Evolutionary conservation across 64 coral and sea anemone genomes (phyloP), one percentile per base, ranked within the genome.

Genomic region (Actinia tenebrosa): DNA sequence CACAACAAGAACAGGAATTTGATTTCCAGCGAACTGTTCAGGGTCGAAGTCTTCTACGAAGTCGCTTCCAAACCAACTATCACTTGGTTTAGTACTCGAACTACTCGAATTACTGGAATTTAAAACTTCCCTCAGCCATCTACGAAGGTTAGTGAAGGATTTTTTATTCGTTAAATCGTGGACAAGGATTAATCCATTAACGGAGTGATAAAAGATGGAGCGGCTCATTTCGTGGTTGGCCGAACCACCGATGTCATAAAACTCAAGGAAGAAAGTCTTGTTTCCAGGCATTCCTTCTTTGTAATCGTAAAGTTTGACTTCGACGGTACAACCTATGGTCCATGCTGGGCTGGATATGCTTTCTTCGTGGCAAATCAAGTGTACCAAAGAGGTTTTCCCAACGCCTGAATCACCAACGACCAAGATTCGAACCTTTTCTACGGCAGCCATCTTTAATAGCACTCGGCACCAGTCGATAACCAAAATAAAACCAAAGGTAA

Each of bases 371-470:
- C 93, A 99, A 66, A 99, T 91, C 55, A 95, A 86, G 83, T 99
- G 93, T 44, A 99, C 97, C 25, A 99, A 61, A 83, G 97, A 99
- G 7, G 97, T 99, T 83, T 99, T 99, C 52, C 97, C 97, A 20
- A 95, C 93, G 22, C 97, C 97, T 66, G 95, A 98, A 94, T 98
- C 95, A 88, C 95, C 95, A 54, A 98, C 95, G 10, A 98, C 95
- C 72, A 94, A 60, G 46, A 98, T 90, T 8, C 89, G 91, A 5
- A 98, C 95, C 71, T 94, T 98, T 56, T 98, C 95, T 10, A 90
- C 80, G 56, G 94, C 94, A 66, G 94, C 94, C 94, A 96, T 96
- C 17, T 90, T n/a, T n/a, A n/a, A n/a, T 96, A 78, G 85, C 56
- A 92, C 87, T 87, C 91, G 19, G 10, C 4, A 37, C 54, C 37